Conservation (phyloP, 2,797 vertebrate genomes). For the Ammospiza maritima region DNA sequence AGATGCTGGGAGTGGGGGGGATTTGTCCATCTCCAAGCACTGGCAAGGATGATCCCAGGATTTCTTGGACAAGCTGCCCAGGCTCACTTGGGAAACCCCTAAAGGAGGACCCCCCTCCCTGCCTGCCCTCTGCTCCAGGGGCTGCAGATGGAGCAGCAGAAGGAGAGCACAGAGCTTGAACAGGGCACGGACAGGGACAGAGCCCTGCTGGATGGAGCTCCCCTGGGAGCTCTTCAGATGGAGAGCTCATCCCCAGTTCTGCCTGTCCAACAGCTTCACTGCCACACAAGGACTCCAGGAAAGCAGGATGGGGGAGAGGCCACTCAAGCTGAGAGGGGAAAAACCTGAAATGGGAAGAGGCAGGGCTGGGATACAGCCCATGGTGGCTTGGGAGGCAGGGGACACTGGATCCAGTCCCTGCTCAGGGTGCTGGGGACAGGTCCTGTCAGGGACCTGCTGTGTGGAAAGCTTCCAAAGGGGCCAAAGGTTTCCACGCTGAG, state of each 20-base stretch:
- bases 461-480: not conserved
- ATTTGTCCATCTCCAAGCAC: not conserved
- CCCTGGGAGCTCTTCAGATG: not conserved
- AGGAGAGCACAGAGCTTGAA: not conserved
- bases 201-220: not conserved
- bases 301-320: not conserved
- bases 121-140: not conserved
- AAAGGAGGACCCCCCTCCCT: not conserved
- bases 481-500: not conserved
- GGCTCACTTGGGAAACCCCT: accelerated
- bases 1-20: not conserved
- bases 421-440: not conserved
- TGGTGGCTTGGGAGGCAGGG: accelerated
- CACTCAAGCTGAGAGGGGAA: not conserved
- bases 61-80: not conserved
- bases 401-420: not conserved
- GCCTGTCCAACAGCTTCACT: not conserved
- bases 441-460: not conserved
- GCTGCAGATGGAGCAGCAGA: constrained; percentile 32
- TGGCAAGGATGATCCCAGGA: not conserved
- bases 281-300: accelerated
- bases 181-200: accelerated
- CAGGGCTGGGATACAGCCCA: accelerated
- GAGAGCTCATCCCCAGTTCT: not conserved
- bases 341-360: not conserved